These are phyloP conservation scores for Gastrophysa polygoni DNA, from an alignment of 2,888 invertebrate species.

Conservation along the genomic window DNA sequence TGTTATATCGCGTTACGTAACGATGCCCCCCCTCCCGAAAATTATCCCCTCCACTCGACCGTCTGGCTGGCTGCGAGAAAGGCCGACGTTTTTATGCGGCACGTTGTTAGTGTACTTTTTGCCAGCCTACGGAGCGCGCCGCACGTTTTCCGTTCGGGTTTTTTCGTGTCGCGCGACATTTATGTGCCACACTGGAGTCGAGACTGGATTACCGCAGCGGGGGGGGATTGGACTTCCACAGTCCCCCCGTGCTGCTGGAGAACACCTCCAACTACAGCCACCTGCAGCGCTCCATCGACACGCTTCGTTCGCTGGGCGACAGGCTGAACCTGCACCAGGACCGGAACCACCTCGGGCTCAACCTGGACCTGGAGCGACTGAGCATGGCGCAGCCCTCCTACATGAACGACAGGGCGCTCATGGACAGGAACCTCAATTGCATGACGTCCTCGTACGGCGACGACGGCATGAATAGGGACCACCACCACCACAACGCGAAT, in stretches of 20 bases:
- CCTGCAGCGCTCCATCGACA: slow-evolving; percentile 57
- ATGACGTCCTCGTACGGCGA: no score
- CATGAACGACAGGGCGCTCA: slow-evolving; percentile 44
- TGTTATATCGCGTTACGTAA: slow-evolving; percentile 54
- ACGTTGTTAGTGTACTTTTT: slow-evolving; percentile 59
- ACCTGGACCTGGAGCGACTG: slow-evolving; percentile 53
- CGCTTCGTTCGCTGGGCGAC: slow-evolving; percentile 56
- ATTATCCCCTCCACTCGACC: slow-evolving; percentile 44
- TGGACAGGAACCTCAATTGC: slow-evolving; percentile 51
- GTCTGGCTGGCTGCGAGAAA: slow-evolving; percentile 49
- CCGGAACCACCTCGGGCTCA: slow-evolving; percentile 55
- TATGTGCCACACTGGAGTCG: slow-evolving; percentile 52
- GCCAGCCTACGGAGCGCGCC: slow-evolving; percentile 52
- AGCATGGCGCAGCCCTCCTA: slow-evolving; percentile 51
- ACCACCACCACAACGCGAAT: background rate
- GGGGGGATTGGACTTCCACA: slow-evolving; percentile 58
- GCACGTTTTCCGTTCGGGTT: slow-evolving; percentile 44
- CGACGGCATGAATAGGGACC: slow-evolving; percentile 20
- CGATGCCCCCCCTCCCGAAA: slow-evolving; percentile 45
- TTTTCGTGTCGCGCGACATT: slow-evolving; percentile 35
- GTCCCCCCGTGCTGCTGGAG: slow-evolving; percentile 52
- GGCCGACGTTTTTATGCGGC: slow-evolving; percentile 55
- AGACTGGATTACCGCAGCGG: slow-evolving; percentile 57
- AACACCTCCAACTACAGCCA: slow-evolving; percentile 55
- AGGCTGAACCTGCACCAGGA: slow-evolving; percentile 56